Percentiles rank a stretch among this genome's conserved stretches.
Evolutionary conservation across 2,888 invertebrate species (phyloP).

Genomic region (Agrochola circellaris): DNA sequence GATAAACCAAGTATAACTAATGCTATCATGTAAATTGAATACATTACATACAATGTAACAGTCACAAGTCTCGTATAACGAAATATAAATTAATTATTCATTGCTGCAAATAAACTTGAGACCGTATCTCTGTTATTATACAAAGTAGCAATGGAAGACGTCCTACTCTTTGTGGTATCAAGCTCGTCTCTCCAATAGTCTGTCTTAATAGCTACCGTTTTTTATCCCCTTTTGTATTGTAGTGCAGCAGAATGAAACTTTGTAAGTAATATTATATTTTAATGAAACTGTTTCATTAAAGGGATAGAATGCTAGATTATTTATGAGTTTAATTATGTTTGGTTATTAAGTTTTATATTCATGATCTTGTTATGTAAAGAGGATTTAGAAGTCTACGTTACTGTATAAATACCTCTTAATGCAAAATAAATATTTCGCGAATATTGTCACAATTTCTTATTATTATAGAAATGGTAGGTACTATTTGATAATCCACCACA

Average conservation of each 20-base stretch:
- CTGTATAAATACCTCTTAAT: not conserved
- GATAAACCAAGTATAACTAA: constrained; percentile 26
- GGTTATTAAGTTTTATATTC: constrained; percentile 33
- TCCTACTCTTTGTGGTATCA: constrained; percentile 64
- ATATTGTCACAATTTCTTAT: not conserved
- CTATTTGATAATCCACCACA: not conserved
- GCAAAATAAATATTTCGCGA: not conserved
- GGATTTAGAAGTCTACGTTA: not conserved
- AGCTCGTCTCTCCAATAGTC: constrained; percentile 55
- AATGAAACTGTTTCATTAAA: constrained; percentile 54
- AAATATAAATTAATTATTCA: constrained; percentile 64
- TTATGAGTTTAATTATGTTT: constrained; percentile 35
- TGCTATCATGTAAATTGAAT: constrained; percentile 52
- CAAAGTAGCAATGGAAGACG: constrained; percentile 64
- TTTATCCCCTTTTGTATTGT: constrained; percentile 59
- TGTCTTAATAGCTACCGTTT: constrained; percentile 56
- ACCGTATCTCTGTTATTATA: constrained; percentile 49
- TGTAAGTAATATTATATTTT: constrained; percentile 60
- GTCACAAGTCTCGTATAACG: constrained; percentile 35
- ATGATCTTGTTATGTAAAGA: not conserved
- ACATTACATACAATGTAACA: constrained; percentile 47
- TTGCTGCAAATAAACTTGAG: constrained; percentile 59
- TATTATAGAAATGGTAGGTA: not conserved
- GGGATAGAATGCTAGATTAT: constrained; percentile 15
- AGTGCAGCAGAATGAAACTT: constrained; percentile 56